These are phyloP conservation scores for Protobothrops flavoviridis DNA, from an alignment of 2,113 vertebrate genomes.

Conservation along the genomic window DNA sequence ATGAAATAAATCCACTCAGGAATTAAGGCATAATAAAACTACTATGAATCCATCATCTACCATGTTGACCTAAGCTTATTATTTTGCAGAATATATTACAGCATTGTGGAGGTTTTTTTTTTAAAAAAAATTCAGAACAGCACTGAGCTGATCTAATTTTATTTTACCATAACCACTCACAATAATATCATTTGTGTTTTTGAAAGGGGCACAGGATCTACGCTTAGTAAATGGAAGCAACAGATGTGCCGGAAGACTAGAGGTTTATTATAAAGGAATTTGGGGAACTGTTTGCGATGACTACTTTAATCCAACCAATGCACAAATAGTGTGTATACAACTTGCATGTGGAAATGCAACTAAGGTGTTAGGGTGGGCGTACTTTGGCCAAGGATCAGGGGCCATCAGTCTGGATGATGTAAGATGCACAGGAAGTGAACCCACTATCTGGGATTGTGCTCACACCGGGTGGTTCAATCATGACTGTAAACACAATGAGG, in stretches of 20 bases:
- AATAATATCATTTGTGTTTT: conserved; percentile 8
- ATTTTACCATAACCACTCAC: not conserved
- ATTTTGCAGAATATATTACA: not conserved
- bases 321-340: conserved; percentile 21
- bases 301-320: not conserved
- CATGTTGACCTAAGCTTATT: not conserved
- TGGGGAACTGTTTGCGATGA: conserved; percentile 43
- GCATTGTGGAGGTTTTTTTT: not conserved
- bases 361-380: not conserved
- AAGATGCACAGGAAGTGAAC: conserved; percentile 24
- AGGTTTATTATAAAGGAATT: not conserved
- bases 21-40: not conserved
- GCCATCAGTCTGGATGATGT: conserved; percentile 6
- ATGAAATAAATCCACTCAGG: not conserved
- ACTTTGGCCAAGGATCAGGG: conserved; percentile 16
- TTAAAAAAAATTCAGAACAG: not conserved
- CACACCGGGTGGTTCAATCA: not conserved
- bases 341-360: conserved; percentile 26
- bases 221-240: conserved; percentile 14
- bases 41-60: not conserved
- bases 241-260: conserved; percentile 21
- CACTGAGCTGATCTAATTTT: not conserved
- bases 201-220: conserved; percentile 16
- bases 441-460: conserved; percentile 13
- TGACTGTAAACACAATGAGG: conserved; percentile 22